These are phyloP conservation scores for Yponomeuta cagnagella DNA, from an alignment of 2,888 invertebrate genomes.

Conservation along the genomic window DNA sequence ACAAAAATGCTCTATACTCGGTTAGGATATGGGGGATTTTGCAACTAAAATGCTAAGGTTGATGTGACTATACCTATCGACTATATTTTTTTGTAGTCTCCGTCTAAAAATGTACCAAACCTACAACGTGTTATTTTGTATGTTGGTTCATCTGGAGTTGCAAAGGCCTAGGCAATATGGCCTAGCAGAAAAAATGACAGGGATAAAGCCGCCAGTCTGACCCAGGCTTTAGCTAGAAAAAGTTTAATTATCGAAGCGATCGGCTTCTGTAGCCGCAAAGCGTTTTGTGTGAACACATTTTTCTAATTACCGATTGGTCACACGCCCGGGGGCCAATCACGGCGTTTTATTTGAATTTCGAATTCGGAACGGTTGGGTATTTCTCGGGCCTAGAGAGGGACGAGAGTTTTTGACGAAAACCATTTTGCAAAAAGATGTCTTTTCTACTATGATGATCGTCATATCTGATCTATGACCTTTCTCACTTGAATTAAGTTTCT, in stretches of 20 bases:
- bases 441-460: not conserved
- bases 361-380: conserved; percentile 60
- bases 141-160: no score
- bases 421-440: not conserved
- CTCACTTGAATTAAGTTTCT: no score
- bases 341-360: conserved; percentile 61
- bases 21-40: no score
- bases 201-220: not conserved
- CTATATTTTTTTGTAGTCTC: no score
- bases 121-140: no score
- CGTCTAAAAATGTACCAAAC: no score
- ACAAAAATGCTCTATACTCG: no score
- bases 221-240: conserved; percentile 28
- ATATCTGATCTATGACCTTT: no score
- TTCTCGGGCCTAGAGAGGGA: not conserved
- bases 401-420: not conserved
- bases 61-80: no score
- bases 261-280: conserved; percentile 66
- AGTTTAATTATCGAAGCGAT: conserved; percentile 68
- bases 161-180: no score
- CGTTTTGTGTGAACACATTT: conserved; percentile 50
- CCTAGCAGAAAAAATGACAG: no score
- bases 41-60: no score
- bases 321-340: conserved; percentile 61
- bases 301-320: conserved; percentile 74